These are phyloP conservation scores for Dipodomys spectabilis DNA, from an alignment of 2,113 vertebrate genomes.

Conservation along the genomic window DNA sequence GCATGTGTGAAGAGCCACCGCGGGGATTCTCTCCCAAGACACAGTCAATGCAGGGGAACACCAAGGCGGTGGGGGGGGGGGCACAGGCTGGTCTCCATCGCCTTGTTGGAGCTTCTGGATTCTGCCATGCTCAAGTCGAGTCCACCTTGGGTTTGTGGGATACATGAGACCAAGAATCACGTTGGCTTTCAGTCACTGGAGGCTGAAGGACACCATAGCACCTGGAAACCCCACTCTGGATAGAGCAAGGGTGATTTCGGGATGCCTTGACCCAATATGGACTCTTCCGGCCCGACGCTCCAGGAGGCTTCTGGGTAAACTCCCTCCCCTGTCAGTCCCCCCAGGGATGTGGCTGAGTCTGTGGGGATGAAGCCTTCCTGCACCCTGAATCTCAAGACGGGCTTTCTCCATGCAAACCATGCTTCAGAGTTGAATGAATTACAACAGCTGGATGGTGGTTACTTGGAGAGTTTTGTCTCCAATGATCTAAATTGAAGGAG, in stretches of 20 bases:
- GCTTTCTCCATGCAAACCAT: constrained; percentile 45
- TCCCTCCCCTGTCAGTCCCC: fast-evolving
- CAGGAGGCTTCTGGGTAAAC: fast-evolving
- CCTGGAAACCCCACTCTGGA: fast-evolving
- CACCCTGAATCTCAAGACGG: background rate
- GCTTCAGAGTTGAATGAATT: constrained; percentile 73
- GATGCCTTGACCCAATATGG: background rate
- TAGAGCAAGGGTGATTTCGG: fast-evolving
- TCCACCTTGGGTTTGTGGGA: background rate
- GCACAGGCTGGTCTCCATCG: fast-evolving
- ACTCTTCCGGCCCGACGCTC: too few relatives aligned
- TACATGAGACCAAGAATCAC: fast-evolving
- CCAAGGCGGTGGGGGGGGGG: background rate
- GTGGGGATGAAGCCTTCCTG: background rate
- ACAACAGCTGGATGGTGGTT: constrained; percentile 77
- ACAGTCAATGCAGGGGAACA: background rate
- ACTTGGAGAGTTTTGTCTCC: constrained; percentile 85
- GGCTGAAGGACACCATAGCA: fast-evolving
- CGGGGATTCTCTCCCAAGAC: fast-evolving
- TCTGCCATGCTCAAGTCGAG: background rate
- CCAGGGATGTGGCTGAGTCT: background rate
- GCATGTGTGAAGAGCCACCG: background rate
- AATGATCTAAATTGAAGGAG: constrained; percentile 84
- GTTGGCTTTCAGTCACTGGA: background rate
- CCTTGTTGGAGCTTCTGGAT: background rate